These are phyloP conservation scores for Harpagus bidentatus DNA, from an alignment of 2,113 vertebrate species.

Conservation along the genomic window DNA sequence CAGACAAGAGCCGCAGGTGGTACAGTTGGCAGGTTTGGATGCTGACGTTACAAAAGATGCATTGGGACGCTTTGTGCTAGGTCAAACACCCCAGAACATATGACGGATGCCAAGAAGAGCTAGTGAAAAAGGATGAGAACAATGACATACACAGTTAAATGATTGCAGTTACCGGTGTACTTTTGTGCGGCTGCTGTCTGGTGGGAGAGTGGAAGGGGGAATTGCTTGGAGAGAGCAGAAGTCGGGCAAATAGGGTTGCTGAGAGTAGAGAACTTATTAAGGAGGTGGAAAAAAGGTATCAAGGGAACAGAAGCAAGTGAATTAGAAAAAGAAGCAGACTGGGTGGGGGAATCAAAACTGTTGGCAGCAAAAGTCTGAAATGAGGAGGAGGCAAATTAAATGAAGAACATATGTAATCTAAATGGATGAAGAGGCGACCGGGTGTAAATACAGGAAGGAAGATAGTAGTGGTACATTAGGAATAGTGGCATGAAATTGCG, in stretches of 20 bases:
- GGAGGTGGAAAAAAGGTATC: background rate
- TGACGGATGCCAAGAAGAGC: background rate
- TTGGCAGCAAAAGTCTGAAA: background rate
- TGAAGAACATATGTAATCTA: background rate
- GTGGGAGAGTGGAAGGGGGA: background rate
- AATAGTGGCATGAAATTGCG: background rate
- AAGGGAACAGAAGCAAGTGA: background rate
- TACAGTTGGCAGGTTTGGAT: background rate
- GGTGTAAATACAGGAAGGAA: background rate
- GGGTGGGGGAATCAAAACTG: background rate
- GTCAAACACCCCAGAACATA: background rate
- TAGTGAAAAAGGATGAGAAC: background rate
- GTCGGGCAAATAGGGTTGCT: background rate
- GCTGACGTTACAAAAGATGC: background rate
- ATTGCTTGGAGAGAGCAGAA: background rate
- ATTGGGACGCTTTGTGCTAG: background rate
- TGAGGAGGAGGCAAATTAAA: background rate
- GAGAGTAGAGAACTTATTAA: background rate
- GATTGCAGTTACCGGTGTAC: background rate
- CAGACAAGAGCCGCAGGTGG: background rate
- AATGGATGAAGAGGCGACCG: background rate
- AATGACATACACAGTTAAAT: background rate
- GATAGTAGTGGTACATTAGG: background rate
- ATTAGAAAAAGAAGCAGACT: background rate
- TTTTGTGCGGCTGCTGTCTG: background rate